Evolutionary conservation across 2,888 invertebrate genomes (phyloP).

Genomic region (Drosophila kanekoi): DNA sequence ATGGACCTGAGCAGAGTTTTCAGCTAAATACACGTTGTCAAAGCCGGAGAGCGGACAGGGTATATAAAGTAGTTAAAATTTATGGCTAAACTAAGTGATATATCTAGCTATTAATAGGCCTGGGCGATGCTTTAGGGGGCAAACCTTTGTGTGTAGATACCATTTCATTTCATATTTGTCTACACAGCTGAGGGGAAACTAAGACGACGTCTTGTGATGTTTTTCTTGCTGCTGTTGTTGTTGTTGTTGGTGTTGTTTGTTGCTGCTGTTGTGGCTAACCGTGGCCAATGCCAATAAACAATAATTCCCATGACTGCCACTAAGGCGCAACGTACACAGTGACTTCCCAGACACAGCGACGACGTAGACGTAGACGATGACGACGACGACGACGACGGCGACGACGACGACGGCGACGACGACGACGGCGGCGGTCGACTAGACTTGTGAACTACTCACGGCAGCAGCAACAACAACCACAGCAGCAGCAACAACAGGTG

Average conservation of each 20-base stretch:
- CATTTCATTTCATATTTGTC: conserved; percentile 57
- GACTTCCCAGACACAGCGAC: conserved; percentile 81
- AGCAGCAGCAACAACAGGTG: conserved; percentile 65
- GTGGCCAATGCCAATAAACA: conserved; percentile 81
- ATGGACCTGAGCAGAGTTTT: conserved; percentile 7
- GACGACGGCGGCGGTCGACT: conserved; percentile 65
- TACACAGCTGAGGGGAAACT: conserved; percentile 34
- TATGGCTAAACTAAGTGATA: conserved; percentile 56
- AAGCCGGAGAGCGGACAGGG: conserved; percentile 2
- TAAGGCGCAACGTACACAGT: conserved; percentile 70
- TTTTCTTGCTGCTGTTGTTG: conserved; percentile 21
- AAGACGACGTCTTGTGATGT: conserved; percentile 25
- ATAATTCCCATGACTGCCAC: conserved; percentile 82
- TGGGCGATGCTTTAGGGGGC: conserved; percentile 35
- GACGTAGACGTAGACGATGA: conserved; percentile 49
- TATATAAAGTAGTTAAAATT: conserved; percentile 39
- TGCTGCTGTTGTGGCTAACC: conserved; percentile 60
- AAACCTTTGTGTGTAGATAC: conserved; percentile 43
- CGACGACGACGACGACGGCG: conserved; percentile 25
- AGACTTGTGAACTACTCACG: conserved; percentile 68
- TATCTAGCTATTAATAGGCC: conserved; percentile 58
- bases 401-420: conserved; percentile 47
- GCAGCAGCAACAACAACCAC: conserved; percentile 49
- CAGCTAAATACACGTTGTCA: conserved; percentile 32
- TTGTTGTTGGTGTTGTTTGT: conserved; percentile 21